Percentiles rank a stretch among this genome's conserved stretches.
phyloP scores from a whole-genome alignment of 1,140 invertebrate species.

The Drosophila asahinai region DNA sequence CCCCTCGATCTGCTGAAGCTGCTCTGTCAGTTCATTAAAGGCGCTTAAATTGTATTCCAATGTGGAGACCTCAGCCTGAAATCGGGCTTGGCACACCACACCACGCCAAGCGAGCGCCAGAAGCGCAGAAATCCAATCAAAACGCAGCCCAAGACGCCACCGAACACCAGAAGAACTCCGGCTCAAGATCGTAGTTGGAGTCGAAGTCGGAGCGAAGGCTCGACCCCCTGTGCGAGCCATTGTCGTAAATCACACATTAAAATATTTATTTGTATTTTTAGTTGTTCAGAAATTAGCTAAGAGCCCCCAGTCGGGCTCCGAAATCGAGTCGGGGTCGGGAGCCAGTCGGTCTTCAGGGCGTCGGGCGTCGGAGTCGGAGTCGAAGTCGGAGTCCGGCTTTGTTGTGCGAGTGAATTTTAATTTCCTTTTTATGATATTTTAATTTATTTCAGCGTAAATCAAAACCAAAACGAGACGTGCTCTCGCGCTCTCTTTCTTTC shows the following conservation, averaged over 20 bases:
- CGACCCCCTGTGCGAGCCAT: conserved; percentile 81
- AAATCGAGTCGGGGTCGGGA: conserved; percentile 20
- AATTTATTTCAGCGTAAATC: conserved; percentile 85
- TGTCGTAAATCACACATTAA: conserved; percentile 85
- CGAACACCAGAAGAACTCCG: conserved; percentile 31
- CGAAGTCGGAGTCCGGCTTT: conserved; percentile 49
- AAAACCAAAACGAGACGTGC: conserved; percentile 76
- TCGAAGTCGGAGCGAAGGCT: conserved; percentile 10
- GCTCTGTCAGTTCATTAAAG: conserved; percentile 71
- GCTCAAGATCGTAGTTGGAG: conserved; percentile 19
- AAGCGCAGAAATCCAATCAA: conserved; percentile 85
- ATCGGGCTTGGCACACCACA: conserved; percentile 32
- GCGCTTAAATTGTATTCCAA: conserved; percentile 81
- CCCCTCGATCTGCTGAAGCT: background rate
- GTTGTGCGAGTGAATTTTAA: conserved; percentile 84
- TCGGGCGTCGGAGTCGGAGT: conserved; percentile 4
- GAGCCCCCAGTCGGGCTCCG: conserved; percentile 56
- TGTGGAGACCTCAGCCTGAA: conserved; percentile 10
- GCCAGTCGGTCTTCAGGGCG: background rate
- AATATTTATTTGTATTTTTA: conserved; percentile 85
- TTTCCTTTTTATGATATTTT: conserved; percentile 85
- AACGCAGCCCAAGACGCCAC: conserved; percentile 68
- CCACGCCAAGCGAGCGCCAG: conserved; percentile 60
- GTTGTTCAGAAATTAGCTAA: conserved; percentile 85
- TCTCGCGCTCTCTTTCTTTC: conserved; percentile 24